These are phyloP conservation scores for Idris sp. DNA, from an alignment of 1,140 invertebrate species.

Conservation along the genomic window DNA sequence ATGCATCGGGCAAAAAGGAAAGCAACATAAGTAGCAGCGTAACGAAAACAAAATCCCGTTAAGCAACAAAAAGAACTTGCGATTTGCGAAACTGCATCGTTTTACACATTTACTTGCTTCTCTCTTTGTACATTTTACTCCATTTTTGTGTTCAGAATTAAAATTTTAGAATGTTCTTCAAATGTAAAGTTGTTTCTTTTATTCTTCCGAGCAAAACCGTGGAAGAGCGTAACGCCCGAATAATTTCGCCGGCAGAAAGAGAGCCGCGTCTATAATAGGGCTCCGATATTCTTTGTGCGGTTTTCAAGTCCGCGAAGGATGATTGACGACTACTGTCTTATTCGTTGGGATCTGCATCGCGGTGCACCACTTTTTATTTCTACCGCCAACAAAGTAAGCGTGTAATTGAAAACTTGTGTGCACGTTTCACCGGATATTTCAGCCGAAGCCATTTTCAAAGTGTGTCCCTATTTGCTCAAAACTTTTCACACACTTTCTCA, in stretches of 20 bases:
- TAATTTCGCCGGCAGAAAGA: slow-evolving; percentile 61
- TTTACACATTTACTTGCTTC: too few relatives aligned
- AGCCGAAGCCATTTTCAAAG: too few relatives aligned
- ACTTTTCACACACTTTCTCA: slow-evolving; percentile 18
- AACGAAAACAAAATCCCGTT: slow-evolving; percentile 30
- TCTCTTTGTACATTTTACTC: too few relatives aligned
- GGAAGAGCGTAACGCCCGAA: slow-evolving; percentile 60
- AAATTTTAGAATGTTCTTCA: too few relatives aligned
- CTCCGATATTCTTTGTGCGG: slow-evolving; percentile 69
- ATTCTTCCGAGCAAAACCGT: too few relatives aligned
- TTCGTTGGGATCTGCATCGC: slow-evolving; percentile 59
- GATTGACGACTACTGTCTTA: slow-evolving; percentile 64
- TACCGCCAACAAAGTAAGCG: slow-evolving; percentile 72
- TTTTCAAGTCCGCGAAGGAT: slow-evolving; percentile 61
- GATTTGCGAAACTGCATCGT: too few relatives aligned
- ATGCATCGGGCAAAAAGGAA: slow-evolving; percentile 29
- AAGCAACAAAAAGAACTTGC: too few relatives aligned
- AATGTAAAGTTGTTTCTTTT: too few relatives aligned
- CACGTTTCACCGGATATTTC: slow-evolving; percentile 28
- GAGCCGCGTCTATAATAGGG: slow-evolving; percentile 52
- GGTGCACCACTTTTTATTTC: slow-evolving; percentile 62
- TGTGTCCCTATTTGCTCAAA: slow-evolving; percentile 31
- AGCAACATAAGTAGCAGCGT: slow-evolving; percentile 11
- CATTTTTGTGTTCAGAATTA: too few relatives aligned
- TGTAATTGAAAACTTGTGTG: slow-evolving; percentile 69